Base-by-base conservation (phyloP, 1,140 invertebrate species). In the Drosophila ercepeae region DNA sequence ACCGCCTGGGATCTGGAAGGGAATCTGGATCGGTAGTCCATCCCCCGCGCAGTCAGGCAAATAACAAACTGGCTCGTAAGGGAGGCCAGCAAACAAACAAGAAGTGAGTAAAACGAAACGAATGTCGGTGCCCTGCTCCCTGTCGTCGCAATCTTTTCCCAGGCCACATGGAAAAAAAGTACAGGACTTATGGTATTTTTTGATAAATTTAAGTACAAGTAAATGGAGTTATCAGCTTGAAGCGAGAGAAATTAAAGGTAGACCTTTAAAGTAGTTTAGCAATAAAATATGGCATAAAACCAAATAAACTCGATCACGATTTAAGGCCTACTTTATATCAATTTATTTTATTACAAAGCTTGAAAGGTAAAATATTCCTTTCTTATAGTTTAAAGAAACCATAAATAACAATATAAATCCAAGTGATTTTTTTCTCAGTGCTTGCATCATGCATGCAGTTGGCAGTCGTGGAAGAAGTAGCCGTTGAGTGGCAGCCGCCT, bases 371-470 rank as follows among this genome's bases (percentile, higher is more conserved):
- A n/a, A n/a, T n/a, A n/a, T n/a, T n/a, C n/a, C n/a, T n/a, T n/a
- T n/a, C n/a, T n/a, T n/a, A n/a, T n/a, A n/a, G n/a, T n/a, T n/a
- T 27, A 9, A 0, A 2, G 9, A 27, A 8, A 27, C 1, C 2
- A 2, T 21, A 1, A 4, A 6, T 0, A 21, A 11, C 4, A 7
- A 1, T 11, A 9, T 42, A 41, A 6, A 18, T 16, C 11, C 0
- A 11, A 36, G n/a, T n/a, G n/a, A 6, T 8, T 29, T 57, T 61
- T 61, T 11, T 0, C 23, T 6, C 9, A 61, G 60, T 64, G 60
- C 71, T 71, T 68, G 54, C 67, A 75, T 84, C 75, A 79, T 79
- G 72, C 63, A 79, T 79, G 81, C 61, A 67, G 57, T 58, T 55
- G 50, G 65, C 42, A 60, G 71, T 25, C 14, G 53, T 49, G 36